Evolutionary conservation across 1,140 invertebrate species (phyloP).

Genomic region (Littorina saxatilis): DNA sequence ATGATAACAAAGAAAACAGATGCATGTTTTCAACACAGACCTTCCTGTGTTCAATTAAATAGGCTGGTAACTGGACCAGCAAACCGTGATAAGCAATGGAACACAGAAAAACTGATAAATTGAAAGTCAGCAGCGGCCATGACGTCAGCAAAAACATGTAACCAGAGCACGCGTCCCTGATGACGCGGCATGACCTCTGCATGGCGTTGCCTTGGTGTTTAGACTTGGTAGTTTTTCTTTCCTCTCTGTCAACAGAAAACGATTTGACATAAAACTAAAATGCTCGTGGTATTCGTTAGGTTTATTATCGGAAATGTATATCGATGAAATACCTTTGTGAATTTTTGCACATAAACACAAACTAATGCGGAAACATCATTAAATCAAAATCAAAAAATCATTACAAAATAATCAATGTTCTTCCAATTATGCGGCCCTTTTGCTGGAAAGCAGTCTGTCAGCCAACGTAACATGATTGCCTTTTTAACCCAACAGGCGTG

Average conservation of each 20-base stretch:
- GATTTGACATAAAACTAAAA: background rate
- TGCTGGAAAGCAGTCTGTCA: too few species aligned
- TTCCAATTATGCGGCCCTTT: too few species aligned
- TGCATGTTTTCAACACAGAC: background rate
- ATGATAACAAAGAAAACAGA: too few species aligned
- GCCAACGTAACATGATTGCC: too few species aligned
- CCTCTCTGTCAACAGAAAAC: background rate
- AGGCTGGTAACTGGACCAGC: background rate
- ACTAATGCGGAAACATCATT: too few species aligned
- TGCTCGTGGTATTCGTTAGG: background rate
- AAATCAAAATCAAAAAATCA: too few species aligned
- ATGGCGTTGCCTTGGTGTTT: background rate
- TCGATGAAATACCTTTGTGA: too few species aligned
- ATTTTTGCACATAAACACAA: too few species aligned
- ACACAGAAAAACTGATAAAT: background rate
- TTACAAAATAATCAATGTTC: too few species aligned
- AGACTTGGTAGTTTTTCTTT: background rate
- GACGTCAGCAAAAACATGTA: background rate
- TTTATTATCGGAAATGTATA: too few species aligned
- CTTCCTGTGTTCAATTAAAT: background rate
- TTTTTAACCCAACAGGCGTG: too few species aligned
- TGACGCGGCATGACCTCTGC: background rate
- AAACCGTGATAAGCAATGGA: background rate
- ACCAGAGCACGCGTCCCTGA: background rate
- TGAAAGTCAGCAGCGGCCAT: background rate